Evolutionary conservation across 37 sponge, comb jelly and placozoan species (phyloP).

Genomic region (Ephydatia muelleri): DNA sequence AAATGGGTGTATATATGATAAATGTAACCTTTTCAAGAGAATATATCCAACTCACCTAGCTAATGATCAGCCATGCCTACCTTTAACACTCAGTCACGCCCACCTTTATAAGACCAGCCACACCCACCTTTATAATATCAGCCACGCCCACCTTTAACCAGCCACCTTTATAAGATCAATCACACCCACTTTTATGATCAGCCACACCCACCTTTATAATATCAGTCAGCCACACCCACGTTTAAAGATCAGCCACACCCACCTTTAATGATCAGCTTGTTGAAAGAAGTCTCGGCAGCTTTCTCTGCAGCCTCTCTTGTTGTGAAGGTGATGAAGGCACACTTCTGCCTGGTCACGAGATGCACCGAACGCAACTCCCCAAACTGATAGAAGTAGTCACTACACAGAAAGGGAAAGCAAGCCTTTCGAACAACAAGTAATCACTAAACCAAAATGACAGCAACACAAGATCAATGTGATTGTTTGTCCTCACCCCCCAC

Average conservation of each 20-base stretch:
- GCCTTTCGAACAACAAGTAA: not conserved
- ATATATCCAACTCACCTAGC: too few species aligned
- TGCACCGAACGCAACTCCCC: slow-evolving; percentile 82
- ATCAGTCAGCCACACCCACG: slow-evolving; percentile 28
- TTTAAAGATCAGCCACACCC: slow-evolving; percentile 37
- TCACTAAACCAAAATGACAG: not conserved
- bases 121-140: not conserved
- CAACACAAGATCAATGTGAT: not conserved
- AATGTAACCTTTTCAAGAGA: too few species aligned
- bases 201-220: not conserved
- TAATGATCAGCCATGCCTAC: too few species aligned
- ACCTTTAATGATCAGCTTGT: slow-evolving; percentile 87
- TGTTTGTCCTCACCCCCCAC: too few species aligned
- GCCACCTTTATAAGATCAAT: too few species aligned
- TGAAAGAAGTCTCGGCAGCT: slow-evolving; percentile 83
- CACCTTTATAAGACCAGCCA: not conserved
- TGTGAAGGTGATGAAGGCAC: slow-evolving; percentile 93
- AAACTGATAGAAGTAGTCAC: slow-evolving; percentile 91
- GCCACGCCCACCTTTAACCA: too few species aligned
- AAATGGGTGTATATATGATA: too few species aligned
- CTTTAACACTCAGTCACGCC: too few species aligned
- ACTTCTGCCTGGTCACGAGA: slow-evolving; percentile 80
- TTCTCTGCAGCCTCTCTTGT: slow-evolving; percentile 81
- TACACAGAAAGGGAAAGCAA: slow-evolving; percentile 13
- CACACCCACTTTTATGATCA: not conserved